Evolutionary conservation across 2,113 vertebrate genomes (phyloP).

Genomic region (Datnioides undecimradiatus): DNA sequence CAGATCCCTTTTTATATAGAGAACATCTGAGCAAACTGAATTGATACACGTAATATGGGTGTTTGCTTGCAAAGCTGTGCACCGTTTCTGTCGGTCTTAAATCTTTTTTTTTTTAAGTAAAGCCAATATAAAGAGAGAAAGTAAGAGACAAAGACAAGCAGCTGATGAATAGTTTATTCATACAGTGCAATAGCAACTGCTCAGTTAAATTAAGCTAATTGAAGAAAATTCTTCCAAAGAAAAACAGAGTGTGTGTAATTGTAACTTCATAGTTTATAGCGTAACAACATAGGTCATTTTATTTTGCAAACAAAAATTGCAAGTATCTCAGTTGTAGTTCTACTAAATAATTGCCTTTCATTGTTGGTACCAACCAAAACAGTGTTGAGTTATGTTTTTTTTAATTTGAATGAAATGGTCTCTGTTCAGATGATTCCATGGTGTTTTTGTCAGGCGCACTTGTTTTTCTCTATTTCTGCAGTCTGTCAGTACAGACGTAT

Average conservation of each 20-base stretch:
- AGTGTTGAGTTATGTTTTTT: background rate
- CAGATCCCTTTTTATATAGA: constrained; percentile 38
- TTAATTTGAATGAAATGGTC: background rate
- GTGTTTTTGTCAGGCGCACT: background rate
- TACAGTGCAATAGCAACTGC: background rate
- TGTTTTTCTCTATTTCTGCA: constrained; percentile 20
- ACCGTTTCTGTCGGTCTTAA: constrained; percentile 6
- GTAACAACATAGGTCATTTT: background rate
- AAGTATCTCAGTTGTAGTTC: background rate
- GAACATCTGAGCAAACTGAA: constrained; percentile 51
- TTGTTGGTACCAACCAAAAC: background rate
- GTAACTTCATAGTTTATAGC: background rate
- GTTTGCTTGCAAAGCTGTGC: constrained; percentile 19
- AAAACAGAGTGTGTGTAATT: background rate
- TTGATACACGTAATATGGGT: constrained; percentile 11
- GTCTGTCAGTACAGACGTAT: constrained; percentile 12
- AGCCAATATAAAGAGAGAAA: constrained; percentile 24
- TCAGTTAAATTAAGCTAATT: background rate
- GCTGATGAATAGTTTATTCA: constrained; percentile 14
- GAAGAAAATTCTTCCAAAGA: background rate
- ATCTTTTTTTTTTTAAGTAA: constrained; percentile 13
- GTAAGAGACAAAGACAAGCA: constrained; percentile 17
- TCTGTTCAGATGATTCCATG: background rate
- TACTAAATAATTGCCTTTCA: background rate
- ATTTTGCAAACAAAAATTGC: background rate